A percentile compares a stretch with the other conserved stretches of the same genome.
These are phyloP conservation scores for Mamestra configurata DNA, from an alignment of 1,140 invertebrate genomes.

Conservation along the genomic window DNA sequence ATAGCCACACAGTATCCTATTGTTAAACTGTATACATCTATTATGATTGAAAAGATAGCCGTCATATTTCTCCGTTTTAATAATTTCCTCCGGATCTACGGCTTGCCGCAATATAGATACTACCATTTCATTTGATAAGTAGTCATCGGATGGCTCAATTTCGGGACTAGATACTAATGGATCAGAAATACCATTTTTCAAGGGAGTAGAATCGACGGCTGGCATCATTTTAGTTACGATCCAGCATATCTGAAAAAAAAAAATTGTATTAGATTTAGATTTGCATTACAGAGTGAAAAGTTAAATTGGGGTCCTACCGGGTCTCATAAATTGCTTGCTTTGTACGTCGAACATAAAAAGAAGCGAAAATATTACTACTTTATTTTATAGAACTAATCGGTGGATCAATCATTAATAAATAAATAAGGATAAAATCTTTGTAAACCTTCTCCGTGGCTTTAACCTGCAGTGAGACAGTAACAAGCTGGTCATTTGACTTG, in stretches of 20 bases:
- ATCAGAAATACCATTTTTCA: background rate
- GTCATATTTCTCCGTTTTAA: slow-evolving; percentile 47
- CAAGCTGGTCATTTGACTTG: no score
- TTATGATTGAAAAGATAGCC: slow-evolving; percentile 72
- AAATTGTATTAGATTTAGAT: background rate
- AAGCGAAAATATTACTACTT: no score
- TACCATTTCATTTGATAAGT: slow-evolving; percentile 14
- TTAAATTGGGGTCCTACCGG: background rate
- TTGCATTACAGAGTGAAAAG: background rate
- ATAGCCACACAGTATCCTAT: slow-evolving; percentile 76
- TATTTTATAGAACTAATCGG: no score
- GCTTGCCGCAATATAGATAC: background rate
- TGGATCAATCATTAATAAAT: no score
- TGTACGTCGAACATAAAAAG: no score
- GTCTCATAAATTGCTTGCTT: no score
- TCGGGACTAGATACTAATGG: background rate
- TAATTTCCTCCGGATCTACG: background rate
- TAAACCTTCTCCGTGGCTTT: no score
- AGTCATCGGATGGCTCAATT: background rate
- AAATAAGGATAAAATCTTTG: no score
- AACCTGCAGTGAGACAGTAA: no score
- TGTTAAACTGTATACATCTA: slow-evolving; percentile 65
- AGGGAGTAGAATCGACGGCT: background rate
- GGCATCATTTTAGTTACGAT: background rate
- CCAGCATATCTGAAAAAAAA: slow-evolving; percentile 17